Base-by-base conservation (phyloP, 2,888 invertebrate genomes). In the Eupsilia transversa region DNA sequence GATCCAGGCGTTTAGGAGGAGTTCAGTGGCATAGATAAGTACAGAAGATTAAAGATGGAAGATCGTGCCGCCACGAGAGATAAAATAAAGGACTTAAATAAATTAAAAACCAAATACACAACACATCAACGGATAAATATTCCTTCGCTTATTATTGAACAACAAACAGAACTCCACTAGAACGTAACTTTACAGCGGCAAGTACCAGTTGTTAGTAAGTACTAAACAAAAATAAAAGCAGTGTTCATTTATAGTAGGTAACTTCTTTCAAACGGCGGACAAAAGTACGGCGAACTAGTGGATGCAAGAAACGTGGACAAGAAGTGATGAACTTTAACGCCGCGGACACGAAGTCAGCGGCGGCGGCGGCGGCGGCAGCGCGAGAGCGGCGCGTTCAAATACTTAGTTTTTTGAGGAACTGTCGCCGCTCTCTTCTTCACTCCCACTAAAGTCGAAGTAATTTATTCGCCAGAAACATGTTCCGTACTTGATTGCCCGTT, bases 221-320 rank as follows among this genome's bases (percentile, higher is more conserved):
- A 83, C 82, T 75, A 78, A 87, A 87, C 79, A 87, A 85, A 87
- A 87, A 87, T 86, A 87, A 86, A 86, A 86, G 70, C 68, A 74
- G 80, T 74, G 79, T 85, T 85, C 87, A 88, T 87, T 87, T 87
- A 88, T 85, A 85, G 83, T 83, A 85, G 82, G 87, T 87, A 87
- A 87, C 83, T 87, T 87, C 84, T 87, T 88, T 85, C 80, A 82
- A 87, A 82, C 87, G 77, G 61, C 83, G 80, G 77, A 83, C 86
- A 83, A 78, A 80, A 87, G 84, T 86, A 87, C 68, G 73, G 69
- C 68, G 83, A 79, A 77, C 70, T 80, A 61, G 2, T 7, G 23
- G 84, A 86, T 52, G 57, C 0, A 5, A 41, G 0, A 30, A 59
- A 35, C 23, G n/a, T 72, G 87, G 87, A 87, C 80, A 77, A 38